Evolutionary conservation across 2,888 invertebrate genomes (phyloP).

Genomic region (Campoplex nolae): DNA sequence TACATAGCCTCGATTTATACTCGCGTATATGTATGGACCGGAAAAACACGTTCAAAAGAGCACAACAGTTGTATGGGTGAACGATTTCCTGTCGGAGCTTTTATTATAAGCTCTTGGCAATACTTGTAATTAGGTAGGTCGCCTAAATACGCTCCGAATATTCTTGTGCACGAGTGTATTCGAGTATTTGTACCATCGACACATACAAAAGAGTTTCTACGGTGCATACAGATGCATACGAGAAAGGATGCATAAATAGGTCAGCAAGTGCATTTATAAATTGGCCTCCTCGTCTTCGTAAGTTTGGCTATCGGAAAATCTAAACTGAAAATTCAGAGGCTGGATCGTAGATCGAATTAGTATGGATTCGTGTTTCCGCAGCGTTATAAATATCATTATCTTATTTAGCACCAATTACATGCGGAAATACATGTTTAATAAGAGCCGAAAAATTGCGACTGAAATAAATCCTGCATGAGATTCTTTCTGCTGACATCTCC

Average conservation of each 20-base stretch:
- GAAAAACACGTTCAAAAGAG: background rate
- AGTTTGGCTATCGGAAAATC: slow-evolving; percentile 25
- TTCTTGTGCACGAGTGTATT: background rate
- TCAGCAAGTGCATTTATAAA: slow-evolving; percentile 47
- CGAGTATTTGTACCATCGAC: background rate
- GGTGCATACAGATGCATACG: slow-evolving; percentile 20
- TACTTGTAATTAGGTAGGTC: slow-evolving; percentile 75
- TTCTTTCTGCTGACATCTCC: background rate
- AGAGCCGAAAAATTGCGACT: background rate
- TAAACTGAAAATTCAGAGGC: slow-evolving; percentile 11
- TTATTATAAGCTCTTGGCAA: slow-evolving; percentile 69
- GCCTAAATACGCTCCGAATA: slow-evolving; percentile 67
- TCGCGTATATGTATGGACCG: slow-evolving; percentile 15
- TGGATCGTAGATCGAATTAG: slow-evolving; percentile 17
- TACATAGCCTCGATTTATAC: slow-evolving; percentile 73
- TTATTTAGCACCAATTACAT: slow-evolving; percentile 5
- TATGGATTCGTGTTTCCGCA: slow-evolving; percentile 9
- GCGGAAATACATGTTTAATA: background rate
- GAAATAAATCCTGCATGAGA: background rate
- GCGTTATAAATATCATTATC: background rate
- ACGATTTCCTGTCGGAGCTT: slow-evolving; percentile 63
- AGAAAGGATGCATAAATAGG: slow-evolving; percentile 49
- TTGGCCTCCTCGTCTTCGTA: background rate
- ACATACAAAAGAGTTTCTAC: background rate
- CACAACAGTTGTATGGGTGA: slow-evolving; percentile 13